Conservation (phyloP, 2,113 vertebrate genomes). For the Engraulis encrasicolus region DNA sequence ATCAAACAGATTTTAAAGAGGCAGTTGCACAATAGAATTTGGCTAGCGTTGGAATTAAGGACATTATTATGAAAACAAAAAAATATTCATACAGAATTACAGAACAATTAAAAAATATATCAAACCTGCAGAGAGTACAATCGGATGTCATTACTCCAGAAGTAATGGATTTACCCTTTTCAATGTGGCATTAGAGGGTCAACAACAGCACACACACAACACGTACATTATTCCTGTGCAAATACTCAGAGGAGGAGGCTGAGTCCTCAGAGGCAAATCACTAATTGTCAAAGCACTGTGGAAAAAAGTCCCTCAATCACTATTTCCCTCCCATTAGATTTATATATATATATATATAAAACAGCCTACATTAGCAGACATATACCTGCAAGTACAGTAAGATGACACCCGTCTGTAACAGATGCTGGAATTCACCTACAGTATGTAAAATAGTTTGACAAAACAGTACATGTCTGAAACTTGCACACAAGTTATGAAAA, state of each 20-base stretch:
- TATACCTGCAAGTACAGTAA: not conserved
- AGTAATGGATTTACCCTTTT: not conserved
- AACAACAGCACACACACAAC: not conserved
- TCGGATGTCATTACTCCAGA: not conserved
- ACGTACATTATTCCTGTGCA: not conserved
- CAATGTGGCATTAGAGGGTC: not conserved
- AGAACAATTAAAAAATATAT: not conserved
- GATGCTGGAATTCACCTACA: not conserved
- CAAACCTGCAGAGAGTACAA: not conserved
- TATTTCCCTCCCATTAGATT: not conserved
- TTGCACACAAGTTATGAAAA: not conserved
- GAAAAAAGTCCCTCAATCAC: not conserved
- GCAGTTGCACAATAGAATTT: not conserved
- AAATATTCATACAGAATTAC: not conserved
- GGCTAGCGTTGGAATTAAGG: conserved; percentile 1
- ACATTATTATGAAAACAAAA: not conserved
- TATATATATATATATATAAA: not conserved
- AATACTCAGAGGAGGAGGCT: not conserved
- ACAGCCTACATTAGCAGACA: not conserved
- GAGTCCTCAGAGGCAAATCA: not conserved
- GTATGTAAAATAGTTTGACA: conserved; percentile 10
- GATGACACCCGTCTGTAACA: conserved; percentile 2
- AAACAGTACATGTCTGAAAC: not conserved
- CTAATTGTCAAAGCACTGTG: not conserved
- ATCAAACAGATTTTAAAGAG: not conserved